Base-by-base conservation (phyloP, 1,140 invertebrate genomes). In the Asbolus verrucosus region DNA sequence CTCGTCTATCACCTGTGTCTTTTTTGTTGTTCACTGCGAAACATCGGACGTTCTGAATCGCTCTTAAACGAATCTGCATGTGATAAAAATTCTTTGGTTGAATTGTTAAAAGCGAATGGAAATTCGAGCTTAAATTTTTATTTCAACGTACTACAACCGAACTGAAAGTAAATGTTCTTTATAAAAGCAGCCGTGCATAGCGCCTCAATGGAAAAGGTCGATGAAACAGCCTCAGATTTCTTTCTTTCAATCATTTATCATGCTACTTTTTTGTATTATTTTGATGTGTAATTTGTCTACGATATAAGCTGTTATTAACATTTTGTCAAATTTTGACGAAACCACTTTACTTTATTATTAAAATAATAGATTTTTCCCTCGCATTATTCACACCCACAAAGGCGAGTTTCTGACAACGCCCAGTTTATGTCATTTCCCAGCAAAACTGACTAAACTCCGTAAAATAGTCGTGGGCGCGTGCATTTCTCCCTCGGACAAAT, bases 51-150 rank as follows among this genome's bases (percentile, higher is more conserved):
- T 54, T 30, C 9, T 24, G 21, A 54, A 54, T 54, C 21, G 21
- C 46, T 14, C 8, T 50, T 50, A 50, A 36, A 30, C 59, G 15
- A 62, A 39, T 38, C 60, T 36, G 60, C 31, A 38, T 62, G 59
- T 39, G 61, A 39, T 63, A 38, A 21, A 63, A 41, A 38, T 63
- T 39, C 61, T 21, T 24, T 63, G 61, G 33, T 39, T 63, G 61
- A 63, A 39, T 39, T 41, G 33, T 63, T 63, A 63, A 63, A 63
- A 63, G 39, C 24, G 60, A 62, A 62, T 62, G 61, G 61, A 38
- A 63, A 63, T 63, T 38, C 39, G 61, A 63, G 61, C 61, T 63
- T 63, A 63, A 63, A 63, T 63, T 63, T 63, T 63, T 63, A 63
- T 63, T 41, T 39, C 36, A 21, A 63, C 61, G 36, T 63, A 38